These are phyloP conservation scores for Erpobdella octoculata DNA, from an alignment of 2,888 invertebrate genomes.

Conservation along the genomic window DNA sequence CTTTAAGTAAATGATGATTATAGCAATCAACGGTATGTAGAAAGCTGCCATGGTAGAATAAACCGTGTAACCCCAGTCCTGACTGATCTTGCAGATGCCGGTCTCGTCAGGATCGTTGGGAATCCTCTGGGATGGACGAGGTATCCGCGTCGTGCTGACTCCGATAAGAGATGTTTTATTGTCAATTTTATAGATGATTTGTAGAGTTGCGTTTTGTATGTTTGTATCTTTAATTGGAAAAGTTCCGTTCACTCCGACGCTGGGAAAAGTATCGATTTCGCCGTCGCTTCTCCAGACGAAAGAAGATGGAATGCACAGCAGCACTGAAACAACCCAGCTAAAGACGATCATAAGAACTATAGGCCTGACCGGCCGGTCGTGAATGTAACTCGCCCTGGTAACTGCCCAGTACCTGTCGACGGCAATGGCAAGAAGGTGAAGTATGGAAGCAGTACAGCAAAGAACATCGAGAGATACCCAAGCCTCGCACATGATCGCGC, in stretches of 20 bases:
- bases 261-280: neutral
- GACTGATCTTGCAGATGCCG: conserved; percentile 75
- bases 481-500: conserved; percentile 67
- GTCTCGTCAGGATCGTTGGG: conserved; percentile 33
- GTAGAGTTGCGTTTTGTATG: neutral
- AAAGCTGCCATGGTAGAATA: conserved; percentile 95
- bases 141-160: neutral
- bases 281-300: conserved; percentile 34
- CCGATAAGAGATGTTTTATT: neutral
- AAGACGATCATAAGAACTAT: conserved; percentile 79
- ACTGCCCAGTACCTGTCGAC: conserved; percentile 97
- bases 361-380: conserved; percentile 70
- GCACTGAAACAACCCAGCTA: conserved; percentile 83
- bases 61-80: conserved; percentile 75
- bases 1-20: conserved; percentile 90
- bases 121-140: neutral
- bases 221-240: neutral
- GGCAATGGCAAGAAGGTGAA: conserved; percentile 91
- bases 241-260: too few relatives aligned
- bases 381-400: conserved; percentile 82
- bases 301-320: conserved; percentile 89
- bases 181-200: too few relatives aligned
- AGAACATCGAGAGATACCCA: conserved; percentile 79
- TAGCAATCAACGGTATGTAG: conserved; percentile 86
- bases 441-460: conserved; percentile 89